Conservation (phyloP, 2,113 vertebrate genomes). For the Hydrolagus affinis region DNA sequence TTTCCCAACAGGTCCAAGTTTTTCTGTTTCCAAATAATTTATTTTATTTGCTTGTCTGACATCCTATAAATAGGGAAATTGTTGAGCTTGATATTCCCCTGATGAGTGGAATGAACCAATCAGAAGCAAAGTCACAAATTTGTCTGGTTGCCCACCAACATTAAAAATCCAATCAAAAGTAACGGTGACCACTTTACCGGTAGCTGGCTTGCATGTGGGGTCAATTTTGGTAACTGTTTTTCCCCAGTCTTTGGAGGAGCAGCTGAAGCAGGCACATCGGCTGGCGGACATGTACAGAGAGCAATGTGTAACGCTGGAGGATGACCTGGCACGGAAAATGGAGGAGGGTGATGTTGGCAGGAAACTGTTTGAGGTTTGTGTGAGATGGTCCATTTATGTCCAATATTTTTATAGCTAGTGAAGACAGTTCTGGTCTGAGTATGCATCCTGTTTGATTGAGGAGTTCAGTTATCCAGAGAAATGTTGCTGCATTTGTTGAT, state of each 20-base stretch:
- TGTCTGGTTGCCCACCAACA: background rate
- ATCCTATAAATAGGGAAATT: too few species aligned
- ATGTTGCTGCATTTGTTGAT: too few species aligned
- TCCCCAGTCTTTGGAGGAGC: slow-evolving; percentile 66
- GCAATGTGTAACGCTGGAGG: slow-evolving; percentile 80
- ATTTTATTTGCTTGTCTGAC: too few species aligned
- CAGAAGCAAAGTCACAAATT: background rate
- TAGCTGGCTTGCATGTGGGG: background rate
- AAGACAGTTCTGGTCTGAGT: too few species aligned
- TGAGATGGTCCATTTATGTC: background rate
- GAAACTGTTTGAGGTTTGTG: slow-evolving; percentile 78
- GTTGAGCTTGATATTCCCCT: background rate
- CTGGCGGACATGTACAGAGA: slow-evolving; percentile 83
- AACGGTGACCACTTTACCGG: background rate
- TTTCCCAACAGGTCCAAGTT: too few species aligned
- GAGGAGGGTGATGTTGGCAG: slow-evolving; percentile 73
- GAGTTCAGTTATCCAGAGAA: too few species aligned
- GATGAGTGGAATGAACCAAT: background rate
- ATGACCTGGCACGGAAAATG: slow-evolving; percentile 72
- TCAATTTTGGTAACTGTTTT: background rate
- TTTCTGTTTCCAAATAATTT: too few species aligned
- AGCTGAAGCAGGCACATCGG: slow-evolving; percentile 68
- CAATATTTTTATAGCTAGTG: too few species aligned
- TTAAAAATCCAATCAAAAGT: background rate
- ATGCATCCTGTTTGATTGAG: too few species aligned